Evolutionary conservation across 2,113 vertebrate species (phyloP).

Genomic region (Neofelis nebulosa): DNA sequence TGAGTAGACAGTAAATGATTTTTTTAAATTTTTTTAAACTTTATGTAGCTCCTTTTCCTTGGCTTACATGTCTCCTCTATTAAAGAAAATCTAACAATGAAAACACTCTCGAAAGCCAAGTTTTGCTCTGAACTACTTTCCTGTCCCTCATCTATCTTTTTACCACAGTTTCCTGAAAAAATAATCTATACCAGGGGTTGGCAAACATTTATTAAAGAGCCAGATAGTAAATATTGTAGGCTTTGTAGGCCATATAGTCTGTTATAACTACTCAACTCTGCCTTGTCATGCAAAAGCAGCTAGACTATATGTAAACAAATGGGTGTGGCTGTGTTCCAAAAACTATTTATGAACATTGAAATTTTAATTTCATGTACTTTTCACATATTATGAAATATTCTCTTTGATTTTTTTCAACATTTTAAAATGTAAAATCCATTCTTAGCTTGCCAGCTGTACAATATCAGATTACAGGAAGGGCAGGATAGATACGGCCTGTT

Average conservation of each 20-base stretch:
- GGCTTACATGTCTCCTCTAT: background rate
- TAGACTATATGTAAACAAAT: background rate
- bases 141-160: background rate
- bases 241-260: background rate
- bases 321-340: background rate
- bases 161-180: background rate
- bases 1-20: background rate
- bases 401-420: background rate
- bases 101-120: background rate
- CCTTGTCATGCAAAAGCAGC: background rate
- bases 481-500: background rate
- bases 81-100: constrained; percentile 1
- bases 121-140: background rate
- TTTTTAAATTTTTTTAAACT: background rate
- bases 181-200: background rate
- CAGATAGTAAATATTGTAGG: background rate
- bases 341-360: background rate
- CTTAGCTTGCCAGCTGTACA: background rate
- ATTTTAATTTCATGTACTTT: background rate
- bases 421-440: constrained; percentile 2
- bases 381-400: background rate
- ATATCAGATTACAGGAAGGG: background rate
- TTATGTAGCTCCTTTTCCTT: background rate
- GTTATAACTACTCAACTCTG: background rate
- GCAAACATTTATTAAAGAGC: background rate